Evolutionary conservation across 2,113 vertebrate genomes (phyloP), one percentile per base, ranked within the genome.

Genomic region (Melozone crissalis): DNA sequence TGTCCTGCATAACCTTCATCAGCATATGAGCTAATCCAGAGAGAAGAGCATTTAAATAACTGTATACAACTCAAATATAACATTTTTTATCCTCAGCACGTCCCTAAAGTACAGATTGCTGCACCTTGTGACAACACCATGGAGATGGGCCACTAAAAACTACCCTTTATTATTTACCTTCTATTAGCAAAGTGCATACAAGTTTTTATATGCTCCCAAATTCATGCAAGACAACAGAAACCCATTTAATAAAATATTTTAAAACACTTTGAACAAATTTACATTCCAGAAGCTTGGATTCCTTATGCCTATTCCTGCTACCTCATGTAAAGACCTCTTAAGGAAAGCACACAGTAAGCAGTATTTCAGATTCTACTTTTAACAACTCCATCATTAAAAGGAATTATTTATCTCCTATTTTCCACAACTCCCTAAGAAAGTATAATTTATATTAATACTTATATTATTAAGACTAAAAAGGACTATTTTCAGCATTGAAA

Each of bases 131-230:
- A 41, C 21, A 66, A 30, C 4, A 44, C 1, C 30, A 7, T 8
- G 14, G 19, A 43, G 5, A 80, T 26, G 2, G 7, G 4, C 23
- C 2, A 2, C n/a, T 63, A 24, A 83, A 68, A 44, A 4, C 31
- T 15, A 31, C 15, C 9, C 4, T 20, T 35, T 39, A 10, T 6
- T 43, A 83, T 67, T 71, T 10, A 46, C 17, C 18, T 59, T 20
- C 44, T 51, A 5, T 21, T 30, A 37, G 26, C 2, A 0, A 0
- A 75, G 19, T 0, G 2, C 15, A 5, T 14, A 20, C 13, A 2
- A 61, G 2, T 2, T 63, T 59, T 59, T 9, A 20, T 4, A 17
- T 11, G 15, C 21, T 66, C 21, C 12, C 18, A 78, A 62, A 44
- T 9, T 26, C 3, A 18, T 17, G 7, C 3, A 72, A 55, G 15